These are phyloP conservation scores for Bradypodion ventrale DNA, from an alignment of 2,797 vertebrate genomes.

Conservation along the genomic window DNA sequence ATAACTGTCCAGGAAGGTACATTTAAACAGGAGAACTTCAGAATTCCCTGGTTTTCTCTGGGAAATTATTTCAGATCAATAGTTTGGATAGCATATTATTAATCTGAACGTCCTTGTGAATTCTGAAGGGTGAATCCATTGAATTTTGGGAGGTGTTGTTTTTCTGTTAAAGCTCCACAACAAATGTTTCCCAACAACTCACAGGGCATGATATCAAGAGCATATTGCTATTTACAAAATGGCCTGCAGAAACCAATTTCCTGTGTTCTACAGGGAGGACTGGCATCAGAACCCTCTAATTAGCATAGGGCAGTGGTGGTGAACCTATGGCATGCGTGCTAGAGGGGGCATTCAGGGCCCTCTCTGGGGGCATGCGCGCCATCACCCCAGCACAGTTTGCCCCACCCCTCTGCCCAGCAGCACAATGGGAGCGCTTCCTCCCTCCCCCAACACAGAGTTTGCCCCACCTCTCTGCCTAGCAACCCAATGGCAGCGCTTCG, in stretches of 20 bases:
- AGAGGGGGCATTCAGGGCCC: too few species aligned
- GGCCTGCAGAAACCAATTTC: background rate
- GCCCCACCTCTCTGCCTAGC: too few species aligned
- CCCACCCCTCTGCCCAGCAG: too few species aligned
- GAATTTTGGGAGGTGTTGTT: background rate
- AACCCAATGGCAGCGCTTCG: too few species aligned
- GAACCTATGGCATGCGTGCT: too few species aligned
- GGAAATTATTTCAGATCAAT: slow-evolving; percentile 4
- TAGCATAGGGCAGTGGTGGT: too few species aligned
- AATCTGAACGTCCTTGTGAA: background rate
- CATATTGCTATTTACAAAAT: background rate
- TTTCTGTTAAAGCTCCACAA: background rate
- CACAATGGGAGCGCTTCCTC: too few species aligned
- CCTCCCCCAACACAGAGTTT: too few species aligned
- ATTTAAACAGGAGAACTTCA: background rate
- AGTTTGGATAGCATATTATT: background rate
- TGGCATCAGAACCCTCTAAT: too few species aligned
- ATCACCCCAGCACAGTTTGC: too few species aligned
- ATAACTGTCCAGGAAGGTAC: background rate
- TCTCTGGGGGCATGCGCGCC: too few species aligned
- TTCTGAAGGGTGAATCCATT: background rate
- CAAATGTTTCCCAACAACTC: background rate
- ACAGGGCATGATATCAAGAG: background rate
- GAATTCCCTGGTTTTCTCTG: slow-evolving; percentile 5
- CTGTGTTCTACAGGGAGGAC: background rate